Evolutionary conservation across 2,113 vertebrate genomes (phyloP).

Genomic region (Argyrosomus japonicus): DNA sequence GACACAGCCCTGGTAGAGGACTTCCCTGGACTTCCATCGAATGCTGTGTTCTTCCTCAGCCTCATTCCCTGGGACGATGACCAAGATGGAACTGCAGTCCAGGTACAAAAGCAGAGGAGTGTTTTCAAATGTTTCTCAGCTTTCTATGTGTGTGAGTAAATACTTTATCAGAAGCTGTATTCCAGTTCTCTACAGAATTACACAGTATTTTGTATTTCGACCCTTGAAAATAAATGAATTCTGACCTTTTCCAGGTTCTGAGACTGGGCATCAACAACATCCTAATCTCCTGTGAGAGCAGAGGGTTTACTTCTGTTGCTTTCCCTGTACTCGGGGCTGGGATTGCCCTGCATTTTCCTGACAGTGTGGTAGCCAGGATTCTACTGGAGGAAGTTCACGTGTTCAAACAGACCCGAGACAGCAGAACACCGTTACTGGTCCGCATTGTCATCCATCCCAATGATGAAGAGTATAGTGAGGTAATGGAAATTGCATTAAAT

Average conservation of each 20-base stretch:
- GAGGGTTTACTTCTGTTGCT: conserved; percentile 57
- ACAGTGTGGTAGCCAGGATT: conserved; percentile 40
- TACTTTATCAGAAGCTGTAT: too few relatives aligned
- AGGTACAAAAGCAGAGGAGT: conserved; percentile 49
- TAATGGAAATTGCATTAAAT: conserved; percentile 4
- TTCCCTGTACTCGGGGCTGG: conserved; percentile 70
- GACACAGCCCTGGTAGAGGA: conserved; percentile 50
- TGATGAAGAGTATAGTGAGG: conserved; percentile 30
- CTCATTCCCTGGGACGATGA: conserved; percentile 64
- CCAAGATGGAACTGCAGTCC: conserved; percentile 44
- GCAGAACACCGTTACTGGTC: conserved; percentile 37
- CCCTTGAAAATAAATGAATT: neutral
- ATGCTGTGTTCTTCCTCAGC: conserved; percentile 66
- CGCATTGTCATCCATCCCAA: conserved; percentile 53
- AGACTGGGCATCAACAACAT: conserved; percentile 34
- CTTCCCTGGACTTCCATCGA: conserved; percentile 19
- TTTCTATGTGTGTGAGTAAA: neutral
- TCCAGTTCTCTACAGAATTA: neutral
- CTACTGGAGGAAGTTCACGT: conserved; percentile 51
- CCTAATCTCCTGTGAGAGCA: conserved; percentile 53
- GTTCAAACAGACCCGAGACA: conserved; percentile 37
- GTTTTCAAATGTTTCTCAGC: neutral
- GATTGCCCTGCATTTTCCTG: conserved; percentile 55
- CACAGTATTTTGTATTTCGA: neutral
- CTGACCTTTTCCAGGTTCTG: conserved; percentile 58